A percentile compares a stretch with the other conserved stretches of the same genome.
Conservation (phyloP, 2,113 vertebrate genomes). For the Oplegnathus fasciatus region DNA sequence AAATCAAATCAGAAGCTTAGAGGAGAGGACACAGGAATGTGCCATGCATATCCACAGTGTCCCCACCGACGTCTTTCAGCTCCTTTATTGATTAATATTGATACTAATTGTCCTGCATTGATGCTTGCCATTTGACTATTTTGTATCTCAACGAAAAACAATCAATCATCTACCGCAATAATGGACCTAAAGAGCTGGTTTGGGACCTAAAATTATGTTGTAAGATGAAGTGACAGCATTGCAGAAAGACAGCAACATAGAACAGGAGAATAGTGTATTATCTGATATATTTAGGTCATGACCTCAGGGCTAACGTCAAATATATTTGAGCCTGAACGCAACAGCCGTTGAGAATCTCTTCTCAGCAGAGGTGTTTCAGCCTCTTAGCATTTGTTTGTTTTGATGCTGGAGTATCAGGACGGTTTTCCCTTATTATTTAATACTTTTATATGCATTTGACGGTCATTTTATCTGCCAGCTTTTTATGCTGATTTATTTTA, state of each 20-base stretch:
- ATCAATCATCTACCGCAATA: background rate
- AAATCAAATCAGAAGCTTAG: constrained; percentile 69
- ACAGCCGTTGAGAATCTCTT: background rate
- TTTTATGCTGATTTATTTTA: background rate
- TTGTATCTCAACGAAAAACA: background rate
- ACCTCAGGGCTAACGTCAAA: constrained; percentile 32
- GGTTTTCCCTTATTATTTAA: background rate
- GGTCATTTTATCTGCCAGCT: background rate
- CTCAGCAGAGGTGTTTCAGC: constrained; percentile 1
- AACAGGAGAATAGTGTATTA: background rate
- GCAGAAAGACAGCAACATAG: background rate
- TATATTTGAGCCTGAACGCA: constrained; percentile 29
- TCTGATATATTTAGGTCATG: constrained; percentile 42
- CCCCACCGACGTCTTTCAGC: constrained; percentile 32
- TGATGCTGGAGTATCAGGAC: background rate
- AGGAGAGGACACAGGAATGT: constrained; percentile 36
- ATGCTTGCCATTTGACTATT: background rate
- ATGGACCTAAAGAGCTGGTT: background rate
- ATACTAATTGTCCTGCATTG: constrained; percentile 6
- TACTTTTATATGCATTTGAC: background rate
- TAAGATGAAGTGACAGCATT: background rate
- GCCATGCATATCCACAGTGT: constrained; percentile 25
- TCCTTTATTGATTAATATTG: constrained; percentile 28
- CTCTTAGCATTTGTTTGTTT: constrained; percentile 7
- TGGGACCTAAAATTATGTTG: background rate